Evolutionary conservation across 2,113 vertebrate species (phyloP), one percentile per base, ranked within the genome.

Genomic region (Carassius carassius): DNA sequence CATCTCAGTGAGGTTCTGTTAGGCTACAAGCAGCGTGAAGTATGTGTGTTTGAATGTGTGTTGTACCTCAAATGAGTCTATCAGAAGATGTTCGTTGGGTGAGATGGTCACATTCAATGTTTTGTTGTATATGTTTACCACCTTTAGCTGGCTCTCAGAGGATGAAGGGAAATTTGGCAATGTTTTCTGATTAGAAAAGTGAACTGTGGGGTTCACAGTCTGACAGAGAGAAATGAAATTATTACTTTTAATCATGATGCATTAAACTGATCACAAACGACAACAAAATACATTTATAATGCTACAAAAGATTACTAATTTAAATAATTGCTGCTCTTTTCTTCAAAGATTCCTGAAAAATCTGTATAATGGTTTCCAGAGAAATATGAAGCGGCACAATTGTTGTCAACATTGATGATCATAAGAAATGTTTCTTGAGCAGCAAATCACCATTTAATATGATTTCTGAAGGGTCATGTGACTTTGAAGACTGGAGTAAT

Each of bases 91-190:
- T 0, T 58, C 12, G 0, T 73, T n/a, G 37, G 44, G 44, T 0
- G 88, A 32, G 44, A 94, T 35, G 0, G 0, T 87, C 58, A 94
- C 89, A 1, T 25, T 87, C 54, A 94, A 2, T 2, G 56, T 0
- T 2, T 10, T 77, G 14, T 0, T 67, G 29, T 90, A 95, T 78
- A 96, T 89, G 90, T 99, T 99, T 47, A 98, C 62, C 84, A 97
- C 63, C 89, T 94, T 96, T n/a, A 99, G 9, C 92, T 99, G 97
- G 76, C 44, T 90, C 95, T 92, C 86, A 0, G 87, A 90, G 76
- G 82, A 84, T 6, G 87, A 80, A 63, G 97, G 97, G 86, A 98
- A 98, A 63, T 84, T 89, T 16, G 97, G 97, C 60, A 96, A 87
- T 14, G 96, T 97, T 94, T 95, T 95, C 98, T 99, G 29, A 1